phyloP scores from a whole-genome alignment of 2,113 vertebrate genomes.

The Excalfactoria chinensis region DNA sequence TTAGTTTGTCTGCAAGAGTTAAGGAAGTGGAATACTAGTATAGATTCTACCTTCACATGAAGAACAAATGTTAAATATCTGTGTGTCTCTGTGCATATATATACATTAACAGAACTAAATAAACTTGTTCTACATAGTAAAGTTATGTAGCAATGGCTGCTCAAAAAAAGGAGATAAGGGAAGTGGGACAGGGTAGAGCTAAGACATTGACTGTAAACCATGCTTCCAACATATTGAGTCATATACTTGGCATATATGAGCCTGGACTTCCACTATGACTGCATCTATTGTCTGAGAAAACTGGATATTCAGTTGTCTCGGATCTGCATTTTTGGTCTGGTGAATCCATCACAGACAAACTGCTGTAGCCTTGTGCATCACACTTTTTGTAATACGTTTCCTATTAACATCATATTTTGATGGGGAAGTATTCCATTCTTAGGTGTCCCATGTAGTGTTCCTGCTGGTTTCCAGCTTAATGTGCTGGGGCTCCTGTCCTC shows the following conservation, averaged over 20 bases:
- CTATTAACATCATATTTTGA: background rate
- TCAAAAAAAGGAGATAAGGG: background rate
- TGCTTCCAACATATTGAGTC: background rate
- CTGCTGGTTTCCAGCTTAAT: background rate
- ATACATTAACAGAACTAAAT: background rate
- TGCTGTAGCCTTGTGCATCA: background rate
- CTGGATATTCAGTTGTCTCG: background rate
- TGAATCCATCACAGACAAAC: background rate
- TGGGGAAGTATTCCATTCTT: background rate
- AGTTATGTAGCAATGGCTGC: background rate
- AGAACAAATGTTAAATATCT: background rate
- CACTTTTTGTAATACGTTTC: background rate
- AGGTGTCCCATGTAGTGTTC: background rate
- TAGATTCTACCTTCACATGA: background rate
- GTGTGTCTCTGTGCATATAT: too few species aligned
- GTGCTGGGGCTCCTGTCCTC: background rate
- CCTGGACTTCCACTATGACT: background rate
- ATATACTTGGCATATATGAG: background rate
- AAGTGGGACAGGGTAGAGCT: background rate
- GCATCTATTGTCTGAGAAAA: background rate
- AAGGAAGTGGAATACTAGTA: background rate
- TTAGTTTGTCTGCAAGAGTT: background rate
- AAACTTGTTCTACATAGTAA: background rate
- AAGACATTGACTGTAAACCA: background rate
- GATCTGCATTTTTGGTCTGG: background rate